Evolutionary conservation across 1,140 invertebrate genomes (phyloP), one percentile per base, ranked within the genome.

Genomic region (Zaprionus vittiger): DNA sequence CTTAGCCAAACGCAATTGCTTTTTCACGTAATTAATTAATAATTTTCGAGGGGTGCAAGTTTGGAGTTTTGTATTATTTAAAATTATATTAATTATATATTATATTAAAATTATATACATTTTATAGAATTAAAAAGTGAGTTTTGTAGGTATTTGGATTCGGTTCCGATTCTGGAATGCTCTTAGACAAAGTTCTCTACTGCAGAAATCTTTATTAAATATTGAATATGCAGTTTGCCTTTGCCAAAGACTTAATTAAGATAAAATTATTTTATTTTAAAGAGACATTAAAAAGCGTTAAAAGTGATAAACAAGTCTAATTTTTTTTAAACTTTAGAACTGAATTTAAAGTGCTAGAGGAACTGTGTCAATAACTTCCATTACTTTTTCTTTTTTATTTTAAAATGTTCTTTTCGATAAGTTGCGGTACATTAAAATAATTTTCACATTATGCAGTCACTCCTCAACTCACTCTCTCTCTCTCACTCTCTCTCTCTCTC

Each of bases 381-480:
- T 31, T 31, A 7, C 28, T 9, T 31, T 31, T 7, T 44, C 6
- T 17, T 26, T 22, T 28, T 49, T 12, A 24, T 55, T 20, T 56
- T 56, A 6, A 57, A 31, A 15, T 37, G 17, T 47, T 56, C 12
- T 41, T 14, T 38, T 56, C 24, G 28, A 62, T 72, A 49, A 65
- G 61, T 11, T 34, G 9, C 31, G 9, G 9, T 3, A 34, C 54
- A 75, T 69, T 34, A 69, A 67, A 73, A 77, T 80, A 66, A 84
- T 73, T 67, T 80, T 31, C 41, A 69, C 34, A 41, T 57, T 44
- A 37, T 38, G 6, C 31, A 38, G 5, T 11, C 31, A 34, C 7
- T 31, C 9, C 9, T 11, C 31, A 11, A 11, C 9, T 34, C 31
- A 34, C 9, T 34, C 9, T 9, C 9, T 31, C 9, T 31, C 31